Evolutionary conservation across 64 coral and sea anemone species (phyloP), one percentile per base, ranked within the genome.

Genomic region (Montipora foliosa): DNA sequence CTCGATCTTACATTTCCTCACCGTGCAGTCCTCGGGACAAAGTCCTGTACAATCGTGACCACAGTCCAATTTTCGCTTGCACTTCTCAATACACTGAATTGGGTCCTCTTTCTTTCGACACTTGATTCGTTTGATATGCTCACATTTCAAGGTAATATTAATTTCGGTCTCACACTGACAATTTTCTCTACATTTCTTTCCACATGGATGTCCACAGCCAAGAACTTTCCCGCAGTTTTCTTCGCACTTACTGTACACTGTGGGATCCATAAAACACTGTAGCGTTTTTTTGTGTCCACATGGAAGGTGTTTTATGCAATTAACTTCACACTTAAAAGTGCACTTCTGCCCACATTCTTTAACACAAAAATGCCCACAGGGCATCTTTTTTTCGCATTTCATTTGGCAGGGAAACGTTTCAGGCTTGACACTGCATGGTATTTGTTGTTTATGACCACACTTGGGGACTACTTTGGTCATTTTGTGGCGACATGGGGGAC

Each of bases 131-230:
- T 49, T 86, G 17, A 2, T n/a, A 19, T 86, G 82, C 1, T 47
- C 60, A 86, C 82, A 86, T 5, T 6, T 7, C 7, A 86, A 47
- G 3, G 67, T 2, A 49, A 86, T 4, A 11, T 48, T 8, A 49
- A 86, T 70, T 49, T 20, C 19, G 0, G 17, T 86, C 8, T 71
- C n/a, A n/a, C 82, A 86, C 45, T 14, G 69, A 89, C 81, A 86
- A 8, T 16, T 11, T 9, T 72, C 37, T 5, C 13, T 69, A 37
- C 82, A 86, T 86, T 13, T 44, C 58, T 46, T 21, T 22, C 62
- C 70, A 78, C 95, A 97, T 7, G 47, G 87, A 53, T 97, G 95
- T n/a, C 71, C 82, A 81, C 95, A 97, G 0, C 88, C 22, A 24
- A 97, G 75, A 8, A 82, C 14, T 25, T 49, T 68, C 2, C 8